Percentiles rank a stretch among this genome's conserved stretches.
phyloP scores from a whole-genome alignment of 2,113 vertebrate genomes.

The Cyprinodon variegatus region DNA sequence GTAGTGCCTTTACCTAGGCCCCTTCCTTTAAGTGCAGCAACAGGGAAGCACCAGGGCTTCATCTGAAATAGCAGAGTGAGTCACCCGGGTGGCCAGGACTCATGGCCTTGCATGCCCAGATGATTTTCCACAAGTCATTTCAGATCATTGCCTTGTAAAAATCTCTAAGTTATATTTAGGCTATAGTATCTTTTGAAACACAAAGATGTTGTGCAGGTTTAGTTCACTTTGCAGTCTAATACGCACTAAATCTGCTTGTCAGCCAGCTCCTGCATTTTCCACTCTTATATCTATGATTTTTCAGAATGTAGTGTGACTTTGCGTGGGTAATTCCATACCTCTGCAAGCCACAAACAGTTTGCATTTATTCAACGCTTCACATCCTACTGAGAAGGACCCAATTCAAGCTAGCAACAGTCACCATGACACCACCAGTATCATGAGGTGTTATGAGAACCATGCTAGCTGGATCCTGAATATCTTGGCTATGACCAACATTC shows the following conservation, averaged over 20 bases:
- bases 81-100: conserved; percentile 65
- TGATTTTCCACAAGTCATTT: conserved; percentile 60
- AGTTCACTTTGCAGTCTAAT: conserved; percentile 43
- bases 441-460: conserved; percentile 39
- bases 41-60: conserved; percentile 27
- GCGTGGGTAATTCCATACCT: conserved; percentile 13
- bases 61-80: conserved; percentile 64
- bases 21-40: conserved; percentile 37
- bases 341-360: not conserved
- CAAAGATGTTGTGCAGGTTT: conserved; percentile 3
- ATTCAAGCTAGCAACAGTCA: conserved; percentile 31
- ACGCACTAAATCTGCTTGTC: conserved; percentile 10
- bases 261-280: conserved; percentile 27
- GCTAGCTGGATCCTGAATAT: conserved; percentile 21
- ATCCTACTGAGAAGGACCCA: not conserved
- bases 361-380: conserved; percentile 5
- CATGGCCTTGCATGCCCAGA: conserved; percentile 32
- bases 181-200: conserved; percentile 12
- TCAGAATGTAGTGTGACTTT: conserved; percentile 44
- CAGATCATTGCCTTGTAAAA: conserved; percentile 49
- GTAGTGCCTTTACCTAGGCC: conserved; percentile 53
- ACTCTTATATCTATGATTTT: conserved; percentile 6
- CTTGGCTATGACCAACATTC: conserved; percentile 44
- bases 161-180: conserved; percentile 56
- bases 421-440: conserved; percentile 36